Base-by-base conservation (phyloP, 2,888 invertebrate species). In the Isoperla grammatica region DNA sequence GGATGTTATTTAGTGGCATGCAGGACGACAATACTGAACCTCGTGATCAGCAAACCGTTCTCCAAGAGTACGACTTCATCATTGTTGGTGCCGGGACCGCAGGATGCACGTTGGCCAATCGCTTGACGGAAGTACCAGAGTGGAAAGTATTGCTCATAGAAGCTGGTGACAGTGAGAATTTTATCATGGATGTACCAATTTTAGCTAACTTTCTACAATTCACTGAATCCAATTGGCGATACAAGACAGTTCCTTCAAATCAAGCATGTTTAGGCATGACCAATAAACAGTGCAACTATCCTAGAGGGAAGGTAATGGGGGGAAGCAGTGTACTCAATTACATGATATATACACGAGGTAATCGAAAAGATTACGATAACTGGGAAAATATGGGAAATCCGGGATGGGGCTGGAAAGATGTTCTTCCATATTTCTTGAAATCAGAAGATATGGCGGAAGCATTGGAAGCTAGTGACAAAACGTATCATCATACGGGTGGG, bases 331-430 rank as follows among this genome's bases (percentile, higher is more conserved):
- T 29, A 8, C 29, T 29, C 29, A 29, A 29, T 8, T 85, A 85
- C 67, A 89, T 93, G 90, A 83, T 87, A 68, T 88, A 87, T 68
- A 86, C 86, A 0, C 75, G 88, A 63, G 90, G 88, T 12, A 19
- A 15, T n/a, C 78, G 79, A 0, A 73, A 77, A 3, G 90, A 92
- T 69, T 93, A 87, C 71, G 86, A 91, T 68, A 74, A 78, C 4
- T 93, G 93, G 92, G 81, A 82, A 12, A 76, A 75, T 1, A 71
- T 83, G 68, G 90, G 87, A 1, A 87, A 87, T 70, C 73, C 78
- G 0, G 88, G 86, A 0, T 90, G 90, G 90, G 81, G 84, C 50
- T 89, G 81, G 78, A 74, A 81, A 20, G 81, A 87, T 19, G 85
- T 89, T 0, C 69, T 87, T 15, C 85, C 86, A 0, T 89, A 88